These are phyloP conservation scores for Sympetrum striolatum DNA, from an alignment of 2,888 invertebrate species.

Conservation along the genomic window DNA sequence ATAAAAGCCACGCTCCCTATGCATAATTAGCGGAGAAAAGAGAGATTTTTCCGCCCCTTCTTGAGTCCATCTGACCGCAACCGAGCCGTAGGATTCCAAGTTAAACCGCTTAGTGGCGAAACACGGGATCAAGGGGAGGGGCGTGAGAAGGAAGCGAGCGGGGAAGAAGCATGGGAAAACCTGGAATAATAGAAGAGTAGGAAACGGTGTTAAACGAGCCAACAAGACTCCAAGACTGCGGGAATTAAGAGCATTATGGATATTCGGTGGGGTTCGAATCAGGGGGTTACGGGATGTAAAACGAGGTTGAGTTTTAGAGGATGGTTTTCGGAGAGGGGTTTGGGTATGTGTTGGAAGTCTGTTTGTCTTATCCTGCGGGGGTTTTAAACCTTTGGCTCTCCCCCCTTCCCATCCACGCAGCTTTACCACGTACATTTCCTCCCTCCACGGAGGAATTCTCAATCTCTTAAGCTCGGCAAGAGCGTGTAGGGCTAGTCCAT, in stretches of 20 bases:
- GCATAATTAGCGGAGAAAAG: not conserved
- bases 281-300: not conserved
- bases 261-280: not conserved
- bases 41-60: not conserved
- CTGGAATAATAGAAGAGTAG: not conserved
- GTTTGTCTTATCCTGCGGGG: slow-evolving; percentile 28
- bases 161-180: not conserved
- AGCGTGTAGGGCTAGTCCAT: not conserved
- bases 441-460: not conserved
- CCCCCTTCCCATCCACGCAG: not conserved
- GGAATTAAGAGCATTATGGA: not conserved
- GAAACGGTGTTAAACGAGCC: not conserved
- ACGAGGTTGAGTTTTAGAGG: not conserved
- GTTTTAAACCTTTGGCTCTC: slow-evolving; percentile 2
- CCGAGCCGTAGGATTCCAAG: not conserved
- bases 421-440: not conserved
- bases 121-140: not conserved
- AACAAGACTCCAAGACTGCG: not conserved
- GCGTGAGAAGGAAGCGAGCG: no score
- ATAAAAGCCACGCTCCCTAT: not conserved
- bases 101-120: slow-evolving; percentile 20
- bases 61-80: slow-evolving; percentile 9
- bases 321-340: not conserved
- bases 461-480: not conserved
- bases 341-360: slow-evolving; percentile 23